Evolutionary conservation across 2,797 vertebrate genomes (phyloP), one percentile per base, ranked within the genome.

Genomic region (Hafferia zeledoni): DNA sequence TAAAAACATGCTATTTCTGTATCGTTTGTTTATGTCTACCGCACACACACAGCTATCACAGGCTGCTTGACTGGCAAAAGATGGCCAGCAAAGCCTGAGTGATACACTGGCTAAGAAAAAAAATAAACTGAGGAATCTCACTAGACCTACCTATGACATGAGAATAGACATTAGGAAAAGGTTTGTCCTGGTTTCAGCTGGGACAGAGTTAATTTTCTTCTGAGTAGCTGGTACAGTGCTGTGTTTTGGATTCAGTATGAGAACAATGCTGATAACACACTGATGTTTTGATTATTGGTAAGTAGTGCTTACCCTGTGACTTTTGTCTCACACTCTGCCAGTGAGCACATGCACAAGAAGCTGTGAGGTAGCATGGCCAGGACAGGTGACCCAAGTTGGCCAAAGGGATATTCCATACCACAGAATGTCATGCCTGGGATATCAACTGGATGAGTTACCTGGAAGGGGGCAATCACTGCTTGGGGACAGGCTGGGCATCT

Each of bases 1-100:
- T 50, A 82, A 96, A 87, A 91, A 55, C 94, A 91, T 14, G 60
- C 13, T 25, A 18, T 46, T 92, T 79, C 84, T 85, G 19, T 60
- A 68, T 10, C 22, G 13, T 12, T 90, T 16, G 17, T 46, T 30
- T 53, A 12, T 3, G 27, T 28, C 65, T 65, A 52, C n/a, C 72
- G 61, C 24, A 35, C 67, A 74, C 20, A 57, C 31, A 7, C 22
- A 77, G 33, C 35, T 87, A 39, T 9, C 23, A 33, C 0, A 52
- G 22, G 46, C 65, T 75, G 49, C 33, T 68, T 52, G 47, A 61
- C 43, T 56, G 20, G 11, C 24, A 87, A 33, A 11, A 41, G 12
- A 9, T 23, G 10, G 35, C 50, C 37, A 69, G 64, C 8, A 49
- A 77, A 81, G 67, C 33, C n/a, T 25, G 28, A 89, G 44, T 2